Evolutionary conservation across 2,888 invertebrate genomes (phyloP), one percentile per base, ranked within the genome.

Genomic region (Chymomyza procnemis): DNA sequence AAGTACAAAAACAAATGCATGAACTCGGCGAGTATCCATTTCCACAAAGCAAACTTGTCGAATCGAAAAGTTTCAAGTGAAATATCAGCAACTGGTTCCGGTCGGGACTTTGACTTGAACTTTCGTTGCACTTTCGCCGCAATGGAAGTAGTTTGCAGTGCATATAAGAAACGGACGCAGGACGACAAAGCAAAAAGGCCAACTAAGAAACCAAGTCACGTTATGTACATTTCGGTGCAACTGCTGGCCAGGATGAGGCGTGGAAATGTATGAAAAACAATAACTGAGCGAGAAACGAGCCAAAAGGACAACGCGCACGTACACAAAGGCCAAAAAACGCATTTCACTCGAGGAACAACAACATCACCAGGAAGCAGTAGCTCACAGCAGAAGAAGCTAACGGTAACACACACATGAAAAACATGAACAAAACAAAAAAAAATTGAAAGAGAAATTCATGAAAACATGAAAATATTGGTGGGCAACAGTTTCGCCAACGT

Each of bases 401-500:
- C n/a, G 21, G 26, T 56, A 61, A 61, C 26, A 26, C 6, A 6
- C 6, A 26, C 26, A 26, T 0, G 48, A 59, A 14, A 64, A 73
- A 76, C 77, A 80, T 80, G 26, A 0, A 26, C 26, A 26, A 26
- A 77, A 71, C 74, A 80, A 47, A 74, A 70, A 68, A 68, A 70
- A n/a, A 47, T n/a, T n/a, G n/a, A n/a, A n/a, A n/a, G n/a, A 5
- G 21, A n/a, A 61, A 4, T 26, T 26, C 26, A 26, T 26, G 52
- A 48, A 52, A n/a, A 16, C 78, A 67, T 79, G 81, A 74, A 85
- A 87, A 85, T 87, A 87, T 82, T 82, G 81, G 79, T 83, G 84
- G 34, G 88, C 88, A 84, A 84, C 86, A 88, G 88, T 84, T 84
- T 86, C 78, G 85, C 77, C 79, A 86, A 88, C 89, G 89, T 90